Base-by-base conservation (phyloP, 1,140 invertebrate genomes). In the Orchestia grillus region DNA sequence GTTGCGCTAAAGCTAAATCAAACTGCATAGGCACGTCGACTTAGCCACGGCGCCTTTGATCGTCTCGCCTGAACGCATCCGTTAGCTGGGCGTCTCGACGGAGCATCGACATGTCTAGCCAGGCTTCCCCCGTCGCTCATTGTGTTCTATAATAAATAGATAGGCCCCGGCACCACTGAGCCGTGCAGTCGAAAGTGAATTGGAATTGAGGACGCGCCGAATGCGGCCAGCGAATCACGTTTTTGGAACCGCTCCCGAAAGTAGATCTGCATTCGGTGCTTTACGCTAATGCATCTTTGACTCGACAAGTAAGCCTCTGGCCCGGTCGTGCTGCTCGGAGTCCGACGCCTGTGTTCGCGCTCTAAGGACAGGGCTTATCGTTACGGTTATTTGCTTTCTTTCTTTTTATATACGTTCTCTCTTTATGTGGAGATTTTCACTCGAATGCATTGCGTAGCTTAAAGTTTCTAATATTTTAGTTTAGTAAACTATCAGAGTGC, bases 121-220 rank as follows among this genome's bases (percentile, higher is more conserved):
- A 8, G 47, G 62, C 15, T 77, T 77, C 62, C 62, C 47, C 41
- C 44, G 88, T 91, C 41, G 41, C 88, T 91, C 88, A 91, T 91
- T 91, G 88, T 44, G 41, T 19, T 42, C 41, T 91, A 91, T 91
- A 91, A 91, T 91, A 91, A 91, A 91, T 91, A 91, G 88, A 91
- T 91, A 91, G 88, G 44, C 41, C 44, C 44, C 88, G 88, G 88
- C 41, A 91, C 44, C 88, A 91, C 88, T 42, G 88, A 44, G 42
- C 88, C 88, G 88, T 42, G 44, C 88, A 91, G 42, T 91, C 88
- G 88, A 91, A 91, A 91, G 88, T 44, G 88, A 91, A 91, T 91
- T 91, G 88, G 41, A 91, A 91, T 91, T 91, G 88, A 91, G 42
- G 88, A 36, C 88, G 88, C 62, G 62, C 62, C 28, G 62, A 77